Conservation (phyloP, 2,113 vertebrate genomes). For the Lonchura striata region DNA sequence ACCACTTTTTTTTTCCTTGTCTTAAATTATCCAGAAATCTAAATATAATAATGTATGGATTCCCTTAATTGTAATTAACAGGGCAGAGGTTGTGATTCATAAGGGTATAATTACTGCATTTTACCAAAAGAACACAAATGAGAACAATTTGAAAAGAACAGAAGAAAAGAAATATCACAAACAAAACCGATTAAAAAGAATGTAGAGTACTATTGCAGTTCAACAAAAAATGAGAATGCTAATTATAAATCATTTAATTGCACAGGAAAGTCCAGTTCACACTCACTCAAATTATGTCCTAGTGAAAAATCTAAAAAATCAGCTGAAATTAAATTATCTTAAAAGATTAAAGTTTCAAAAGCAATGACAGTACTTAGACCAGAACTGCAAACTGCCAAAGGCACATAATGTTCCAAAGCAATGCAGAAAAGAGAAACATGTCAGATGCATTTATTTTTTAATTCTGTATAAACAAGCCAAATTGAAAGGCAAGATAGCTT, state of each 20-base stretch:
- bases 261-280: neutral
- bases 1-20: neutral
- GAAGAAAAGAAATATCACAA: neutral
- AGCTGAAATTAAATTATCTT: constrained; percentile 46
- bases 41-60: constrained; percentile 17
- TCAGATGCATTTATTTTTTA: constrained; percentile 43
- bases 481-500: neutral
- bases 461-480: constrained; percentile 3
- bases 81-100: constrained; percentile 16
- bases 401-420: constrained; percentile 41
- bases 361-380: neutral
- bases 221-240: neutral
- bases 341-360: constrained; percentile 10
- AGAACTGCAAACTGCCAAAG: constrained; percentile 52
- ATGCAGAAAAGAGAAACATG: constrained; percentile 17
- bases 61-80: constrained; percentile 42
- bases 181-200: constrained; percentile 9
- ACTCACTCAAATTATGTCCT: neutral
- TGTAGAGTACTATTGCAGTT: neutral
- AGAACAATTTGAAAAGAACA: constrained; percentile 34
- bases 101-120: constrained; percentile 47
- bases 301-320: constrained; percentile 4
- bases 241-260: constrained; percentile 27
- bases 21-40: constrained; percentile 9
- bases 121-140: constrained; percentile 10